A percentile compares a stretch with the other conserved stretches of the same genome.
Conservation (phyloP, 2,888 invertebrate genomes). For the Lysandra coridon region DNA sequence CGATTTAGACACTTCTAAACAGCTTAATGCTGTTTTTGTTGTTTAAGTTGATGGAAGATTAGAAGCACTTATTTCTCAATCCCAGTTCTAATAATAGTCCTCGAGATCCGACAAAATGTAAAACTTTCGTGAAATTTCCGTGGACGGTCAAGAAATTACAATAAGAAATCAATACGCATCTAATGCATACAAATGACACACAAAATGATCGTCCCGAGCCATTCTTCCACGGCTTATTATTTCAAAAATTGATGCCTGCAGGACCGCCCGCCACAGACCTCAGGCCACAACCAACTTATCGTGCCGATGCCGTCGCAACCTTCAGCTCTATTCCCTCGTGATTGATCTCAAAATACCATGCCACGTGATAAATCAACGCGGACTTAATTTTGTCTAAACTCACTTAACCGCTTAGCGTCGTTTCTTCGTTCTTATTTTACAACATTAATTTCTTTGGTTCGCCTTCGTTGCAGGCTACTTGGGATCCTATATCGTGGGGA, state of each 20-base stretch:
- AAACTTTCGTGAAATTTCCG: neutral
- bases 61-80: neutral
- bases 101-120: neutral
- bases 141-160: constrained; percentile 9
- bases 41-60: neutral
- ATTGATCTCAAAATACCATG: constrained; percentile 34
- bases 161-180: constrained; percentile 10
- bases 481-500: constrained; percentile 43
- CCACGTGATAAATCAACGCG: neutral
- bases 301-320: neutral
- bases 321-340: neutral
- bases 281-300: constrained; percentile 24
- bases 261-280: constrained; percentile 64
- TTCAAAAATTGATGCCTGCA: constrained; percentile 36
- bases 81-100: neutral
- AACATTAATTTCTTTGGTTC: constrained; percentile 52
- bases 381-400: constrained; percentile 37
- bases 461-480: constrained; percentile 42
- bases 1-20: neutral
- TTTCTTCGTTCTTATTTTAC: constrained; percentile 65
- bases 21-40: neutral
- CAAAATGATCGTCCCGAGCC: constrained; percentile 24
- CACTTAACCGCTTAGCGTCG: constrained; percentile 54
- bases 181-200: constrained; percentile 21
- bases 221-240: constrained; percentile 31